A percentile compares a stretch with the other conserved stretches of the same genome.
phyloP scores from a whole-genome alignment of 2,113 vertebrate species.

The Lamprotornis superbus region DNA sequence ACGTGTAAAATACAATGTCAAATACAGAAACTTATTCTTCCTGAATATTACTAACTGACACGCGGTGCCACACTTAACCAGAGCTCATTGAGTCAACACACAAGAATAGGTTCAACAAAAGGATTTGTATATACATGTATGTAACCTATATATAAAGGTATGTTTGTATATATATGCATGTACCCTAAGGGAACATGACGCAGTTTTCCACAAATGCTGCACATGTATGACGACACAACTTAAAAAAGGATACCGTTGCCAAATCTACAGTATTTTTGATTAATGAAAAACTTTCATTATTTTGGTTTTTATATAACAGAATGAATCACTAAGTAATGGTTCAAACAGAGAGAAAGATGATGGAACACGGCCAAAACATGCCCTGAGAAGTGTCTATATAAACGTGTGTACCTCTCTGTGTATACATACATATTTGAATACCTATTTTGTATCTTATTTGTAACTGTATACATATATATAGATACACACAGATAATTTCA shows the following conservation, averaged over 20 bases:
- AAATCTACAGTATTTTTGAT: background rate
- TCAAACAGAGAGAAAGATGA: background rate
- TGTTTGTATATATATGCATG: background rate
- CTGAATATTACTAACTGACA: background rate
- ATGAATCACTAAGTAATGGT: background rate
- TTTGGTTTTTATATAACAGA: background rate
- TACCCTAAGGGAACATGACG: background rate
- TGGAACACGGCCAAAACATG: background rate
- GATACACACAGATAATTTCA: background rate
- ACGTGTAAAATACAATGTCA: background rate
- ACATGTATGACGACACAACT: background rate
- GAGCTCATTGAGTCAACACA: background rate
- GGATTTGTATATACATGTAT: background rate
- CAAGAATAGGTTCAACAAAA: background rate
- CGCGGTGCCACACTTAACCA: background rate
- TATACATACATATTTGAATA: background rate
- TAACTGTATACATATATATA: background rate
- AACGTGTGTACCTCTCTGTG: fast-evolving
- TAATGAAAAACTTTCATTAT: background rate
- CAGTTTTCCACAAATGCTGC: background rate
- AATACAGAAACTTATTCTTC: background rate
- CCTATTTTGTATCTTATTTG: background rate
- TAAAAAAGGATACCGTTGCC: background rate
- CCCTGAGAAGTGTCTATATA: background rate
- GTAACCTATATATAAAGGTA: background rate